These are phyloP conservation scores for Myopa testacea DNA, from an alignment of 2,888 invertebrate species.

Conservation along the genomic window DNA sequence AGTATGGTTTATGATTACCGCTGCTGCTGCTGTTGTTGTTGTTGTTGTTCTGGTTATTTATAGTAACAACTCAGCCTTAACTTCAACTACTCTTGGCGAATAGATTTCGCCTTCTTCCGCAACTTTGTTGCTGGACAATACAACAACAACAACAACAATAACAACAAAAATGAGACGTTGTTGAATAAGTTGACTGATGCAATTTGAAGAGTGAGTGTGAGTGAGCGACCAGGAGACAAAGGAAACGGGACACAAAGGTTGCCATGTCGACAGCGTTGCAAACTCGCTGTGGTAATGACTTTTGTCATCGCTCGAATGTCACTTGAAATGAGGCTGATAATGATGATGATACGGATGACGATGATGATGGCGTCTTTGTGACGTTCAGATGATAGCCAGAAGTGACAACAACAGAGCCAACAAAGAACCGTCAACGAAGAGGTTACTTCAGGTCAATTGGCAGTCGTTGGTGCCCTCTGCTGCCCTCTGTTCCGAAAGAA, in stretches of 20 bases:
- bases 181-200: not conserved
- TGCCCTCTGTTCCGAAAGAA: too few species aligned
- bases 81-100: too few species aligned
- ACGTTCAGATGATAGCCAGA: not conserved
- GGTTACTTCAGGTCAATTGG: constrained; percentile 13
- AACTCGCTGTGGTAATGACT: constrained; percentile 44
- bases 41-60: constrained; percentile 45
- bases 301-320: constrained; percentile 44
- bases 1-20: constrained; percentile 53
- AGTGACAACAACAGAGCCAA: not conserved
- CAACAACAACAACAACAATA: too few species aligned
- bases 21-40: constrained; percentile 32
- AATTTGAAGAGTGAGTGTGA: too few species aligned
- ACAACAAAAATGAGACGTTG: not conserved
- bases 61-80: constrained; percentile 50
- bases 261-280: not conserved
- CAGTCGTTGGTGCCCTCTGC: not conserved
- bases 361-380: not conserved
- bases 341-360: not conserved
- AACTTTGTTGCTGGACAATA: too few species aligned
- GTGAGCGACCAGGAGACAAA: not conserved
- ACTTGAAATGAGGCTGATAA: constrained; percentile 32
- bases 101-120: too few species aligned
- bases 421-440: not conserved
- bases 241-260: not conserved